Base-by-base conservation (phyloP, 2,797 vertebrate genomes). In the Loriculus beryllinus region DNA sequence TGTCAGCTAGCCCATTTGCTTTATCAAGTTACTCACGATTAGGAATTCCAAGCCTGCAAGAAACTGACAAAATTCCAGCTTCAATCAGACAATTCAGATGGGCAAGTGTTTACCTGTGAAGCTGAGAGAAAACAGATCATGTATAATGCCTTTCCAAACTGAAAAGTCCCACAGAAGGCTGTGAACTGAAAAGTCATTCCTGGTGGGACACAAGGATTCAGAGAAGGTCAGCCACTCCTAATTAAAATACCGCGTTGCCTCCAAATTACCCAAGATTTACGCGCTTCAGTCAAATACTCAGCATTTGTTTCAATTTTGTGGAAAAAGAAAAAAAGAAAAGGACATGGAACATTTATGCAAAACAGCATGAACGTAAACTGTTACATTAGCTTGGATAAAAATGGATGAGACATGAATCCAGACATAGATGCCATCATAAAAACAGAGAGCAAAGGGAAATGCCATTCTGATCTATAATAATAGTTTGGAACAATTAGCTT, bases 81-180 rank as follows among this genome's bases (percentile, higher is more conserved):
- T 54, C 35, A 10, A 35, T 65, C 40, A 94, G 88, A 71, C 25
- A 80, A 78, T 93, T 97, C 95, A 48, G 83, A 13, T 8, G 74
- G 90, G 23, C 52, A 86, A 82, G 9, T 33, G 29, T 71, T 95
- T 94, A 75, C 82, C 70, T 86, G 69, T 82, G 82, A 85, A 96
- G 86, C 39, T 85, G 80, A 63, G 88, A 96, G 84, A 93, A 42
- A 93, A 70, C 37, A 90, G 82, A 88, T 88, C 89, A 65, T 94
- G 88, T 96, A 92, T 82, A 95, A 92, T 64, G 48, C 49, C 43
- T 82, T 90, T 88, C 59, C 45, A 81, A 79, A 77, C 42, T 82
- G 96, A 96, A 97, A 97, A 98, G 96, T 95, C 88, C 93, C 96
- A 87, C 51, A 63, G 70, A 94, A 97, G 94, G 59, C n/a, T 97